Percentiles rank a stretch among this genome's conserved stretches.
phyloP scores from a whole-genome alignment of 2,797 vertebrate genomes.

The Ceryle rudis region DNA sequence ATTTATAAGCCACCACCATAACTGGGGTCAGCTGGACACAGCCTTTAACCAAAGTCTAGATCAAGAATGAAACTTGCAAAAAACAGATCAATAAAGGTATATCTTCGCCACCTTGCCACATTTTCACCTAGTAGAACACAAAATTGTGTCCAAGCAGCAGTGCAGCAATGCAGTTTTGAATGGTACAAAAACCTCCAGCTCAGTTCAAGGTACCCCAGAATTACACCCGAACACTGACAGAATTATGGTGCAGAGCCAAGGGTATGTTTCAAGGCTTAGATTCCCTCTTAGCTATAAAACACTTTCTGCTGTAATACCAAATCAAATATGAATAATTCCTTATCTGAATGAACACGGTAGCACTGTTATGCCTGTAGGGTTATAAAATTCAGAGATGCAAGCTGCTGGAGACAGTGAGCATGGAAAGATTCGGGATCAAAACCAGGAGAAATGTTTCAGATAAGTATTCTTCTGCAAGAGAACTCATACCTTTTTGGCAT shows the following conservation, averaged over 20 bases:
- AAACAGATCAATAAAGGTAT: not conserved
- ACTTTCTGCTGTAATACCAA: not conserved
- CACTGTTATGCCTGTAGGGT: not conserved
- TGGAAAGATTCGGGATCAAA: not conserved
- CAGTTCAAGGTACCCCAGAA: not conserved
- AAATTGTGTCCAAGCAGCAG: not conserved
- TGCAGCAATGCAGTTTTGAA: not conserved
- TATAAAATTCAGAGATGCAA: not conserved
- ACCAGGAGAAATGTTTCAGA: not conserved
- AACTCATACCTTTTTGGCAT: not conserved
- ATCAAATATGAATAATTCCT: not conserved
- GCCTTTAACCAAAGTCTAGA: not conserved
- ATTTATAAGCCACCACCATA: not conserved
- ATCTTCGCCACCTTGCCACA: not conserved
- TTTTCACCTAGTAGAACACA: not conserved
- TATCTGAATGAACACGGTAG: not conserved
- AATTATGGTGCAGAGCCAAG: not conserved
- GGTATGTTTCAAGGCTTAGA: not conserved
- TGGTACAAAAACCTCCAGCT: not conserved
- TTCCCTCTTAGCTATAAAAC: not conserved
- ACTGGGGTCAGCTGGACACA: not conserved
- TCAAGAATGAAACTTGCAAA: not conserved
- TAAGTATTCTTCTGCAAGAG: not conserved
- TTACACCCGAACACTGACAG: not conserved
- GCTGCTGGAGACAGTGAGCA: not conserved